phyloP scores from a whole-genome alignment of 2,113 vertebrate genomes.

The Cyanistes caeruleus region DNA sequence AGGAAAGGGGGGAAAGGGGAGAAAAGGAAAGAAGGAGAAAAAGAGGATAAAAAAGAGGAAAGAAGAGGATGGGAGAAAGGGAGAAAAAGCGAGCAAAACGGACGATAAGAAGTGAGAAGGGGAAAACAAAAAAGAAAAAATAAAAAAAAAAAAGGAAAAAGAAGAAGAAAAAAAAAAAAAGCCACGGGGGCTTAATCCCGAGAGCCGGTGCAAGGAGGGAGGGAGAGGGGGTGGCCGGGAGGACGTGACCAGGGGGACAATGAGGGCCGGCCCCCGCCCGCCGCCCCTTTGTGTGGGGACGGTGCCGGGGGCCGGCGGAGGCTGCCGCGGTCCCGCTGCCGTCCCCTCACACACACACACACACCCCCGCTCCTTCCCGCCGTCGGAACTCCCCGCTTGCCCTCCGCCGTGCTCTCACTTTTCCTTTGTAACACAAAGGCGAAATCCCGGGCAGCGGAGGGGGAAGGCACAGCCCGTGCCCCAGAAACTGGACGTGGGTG shows the following conservation, averaged over 20 bases:
- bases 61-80: too few relatives aligned
- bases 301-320: not conserved
- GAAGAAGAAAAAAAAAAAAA: not conserved
- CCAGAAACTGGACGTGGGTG: not conserved
- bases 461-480: not conserved
- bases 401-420: not conserved
- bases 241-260: slow-evolving; percentile 26
- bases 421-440: slow-evolving; percentile 64
- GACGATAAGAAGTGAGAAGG: not conserved
- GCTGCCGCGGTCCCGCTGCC: not conserved
- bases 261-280: not conserved
- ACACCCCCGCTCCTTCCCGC: not conserved
- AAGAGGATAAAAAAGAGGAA: not conserved
- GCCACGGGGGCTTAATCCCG: not conserved
- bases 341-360: not conserved
- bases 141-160: not conserved
- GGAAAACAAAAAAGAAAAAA: too few relatives aligned
- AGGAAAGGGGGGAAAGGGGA: too few relatives aligned
- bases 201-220: not conserved
- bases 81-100: not conserved
- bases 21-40: too few relatives aligned
- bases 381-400: not conserved
- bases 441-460: not conserved
- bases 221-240: not conserved
- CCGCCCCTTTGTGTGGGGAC: slow-evolving; percentile 3